Evolutionary conservation across 2,888 invertebrate species (phyloP).

Genomic region (Dysmachus trigonus): DNA sequence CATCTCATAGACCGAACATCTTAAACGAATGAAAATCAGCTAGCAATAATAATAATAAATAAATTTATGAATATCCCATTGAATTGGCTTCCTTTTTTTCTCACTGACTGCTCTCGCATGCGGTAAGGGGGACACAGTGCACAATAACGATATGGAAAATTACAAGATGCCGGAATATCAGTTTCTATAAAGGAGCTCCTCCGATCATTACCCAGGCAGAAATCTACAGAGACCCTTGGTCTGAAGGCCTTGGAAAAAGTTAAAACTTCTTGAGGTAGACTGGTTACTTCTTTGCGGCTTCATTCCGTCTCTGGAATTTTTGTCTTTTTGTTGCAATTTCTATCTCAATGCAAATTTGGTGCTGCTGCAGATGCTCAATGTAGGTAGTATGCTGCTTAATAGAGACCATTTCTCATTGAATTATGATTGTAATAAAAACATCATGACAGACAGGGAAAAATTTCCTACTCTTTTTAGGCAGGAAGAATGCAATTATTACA

Average conservation of each 20-base stretch:
- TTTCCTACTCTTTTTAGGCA: neutral
- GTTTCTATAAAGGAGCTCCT: constrained; percentile 14
- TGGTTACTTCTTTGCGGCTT: constrained; percentile 18
- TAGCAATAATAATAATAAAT: constrained; percentile 35
- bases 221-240: neutral
- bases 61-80: constrained; percentile 40
- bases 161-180: constrained; percentile 26
- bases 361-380: neutral
- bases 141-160: constrained; percentile 36
- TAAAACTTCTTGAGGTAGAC: constrained; percentile 3
- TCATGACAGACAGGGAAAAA: neutral
- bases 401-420: neutral
- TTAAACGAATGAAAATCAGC: constrained; percentile 7
- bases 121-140: neutral
- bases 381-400: neutral
- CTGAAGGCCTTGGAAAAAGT: neutral
- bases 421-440: constrained; percentile 2
- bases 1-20: neutral
- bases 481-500: neutral
- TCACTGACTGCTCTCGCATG: neutral
- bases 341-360: neutral
- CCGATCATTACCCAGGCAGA: constrained; percentile 1
- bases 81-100: constrained; percentile 26
- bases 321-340: neutral
- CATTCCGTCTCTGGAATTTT: neutral